Conservation (phyloP, 2,113 vertebrate genomes). For the Theristicus caerulescens region DNA sequence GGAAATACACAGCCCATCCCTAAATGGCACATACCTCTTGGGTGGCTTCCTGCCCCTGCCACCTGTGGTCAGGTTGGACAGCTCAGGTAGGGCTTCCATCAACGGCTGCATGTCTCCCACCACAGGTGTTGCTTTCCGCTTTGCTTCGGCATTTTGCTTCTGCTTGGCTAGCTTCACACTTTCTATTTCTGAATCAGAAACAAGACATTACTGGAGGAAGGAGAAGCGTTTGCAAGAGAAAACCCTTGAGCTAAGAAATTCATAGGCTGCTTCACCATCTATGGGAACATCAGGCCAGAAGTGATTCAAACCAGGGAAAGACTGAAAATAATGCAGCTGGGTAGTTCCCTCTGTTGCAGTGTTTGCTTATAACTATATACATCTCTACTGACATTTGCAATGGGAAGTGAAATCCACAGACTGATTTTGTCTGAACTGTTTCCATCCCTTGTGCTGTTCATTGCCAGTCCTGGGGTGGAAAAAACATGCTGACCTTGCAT, state of each 20-base stretch:
- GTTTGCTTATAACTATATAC: not conserved
- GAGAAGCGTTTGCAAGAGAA: not conserved
- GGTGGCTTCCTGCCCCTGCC: constrained; percentile 22
- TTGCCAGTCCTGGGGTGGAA: not conserved
- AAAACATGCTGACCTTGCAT: not conserved
- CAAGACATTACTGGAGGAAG: not conserved
- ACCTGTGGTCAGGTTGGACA: constrained; percentile 74
- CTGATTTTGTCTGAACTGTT: not conserved
- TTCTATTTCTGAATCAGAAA: constrained; percentile 82
- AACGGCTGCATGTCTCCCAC: constrained; percentile 89
- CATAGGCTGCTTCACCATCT: not conserved
- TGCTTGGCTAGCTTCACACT: constrained; percentile 80
- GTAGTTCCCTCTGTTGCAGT: not conserved
- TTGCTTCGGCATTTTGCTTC: constrained; percentile 76
- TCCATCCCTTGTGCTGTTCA: not conserved
- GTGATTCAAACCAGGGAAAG: not conserved
- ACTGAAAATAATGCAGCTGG: not conserved
- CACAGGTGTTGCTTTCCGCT: constrained; percentile 79
- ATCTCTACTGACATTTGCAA: not conserved
- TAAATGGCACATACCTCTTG: constrained; percentile 52
- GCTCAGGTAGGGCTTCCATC: constrained; percentile 87
- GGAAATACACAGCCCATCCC: not conserved
- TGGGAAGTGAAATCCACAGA: not conserved
- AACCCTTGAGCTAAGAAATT: not conserved
- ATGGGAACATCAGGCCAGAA: not conserved